Base-by-base conservation (phyloP, 1,140 invertebrate species). In the Cydia pomonella region DNA sequence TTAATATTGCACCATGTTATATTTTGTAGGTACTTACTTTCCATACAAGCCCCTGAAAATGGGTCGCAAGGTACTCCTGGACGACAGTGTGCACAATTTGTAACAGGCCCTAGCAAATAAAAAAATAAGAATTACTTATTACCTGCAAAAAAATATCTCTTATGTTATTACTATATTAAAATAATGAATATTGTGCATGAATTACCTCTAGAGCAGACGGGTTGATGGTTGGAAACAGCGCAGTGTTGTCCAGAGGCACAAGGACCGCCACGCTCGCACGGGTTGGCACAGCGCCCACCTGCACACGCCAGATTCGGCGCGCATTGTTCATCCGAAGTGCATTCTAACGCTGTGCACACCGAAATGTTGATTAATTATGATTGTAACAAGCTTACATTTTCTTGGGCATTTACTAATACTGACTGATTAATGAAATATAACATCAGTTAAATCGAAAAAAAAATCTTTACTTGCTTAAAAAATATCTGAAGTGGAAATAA, bases 271-370 rank as follows among this genome's bases (percentile, higher is more conserved):
- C 94, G 89, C 13, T 93, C 93, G 85, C 96, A 97, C 13, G 96
- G 96, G 88, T 97, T 97, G 47, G 95, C 93, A 82, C 97, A 98
- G 74, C 95, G 94, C 5, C 95, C 94, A 84, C 96, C 95, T 76
- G 97, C 93, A 85, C 97, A 98, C 53, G 97, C 95, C 89, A 97
- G 94, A 80, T 96, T 95, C 10, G 92, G 86, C 9, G 96, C 94
- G 87, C 97, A 98, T 75, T 98, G 97, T 92, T 95, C 94, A 94
- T 98, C 97, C 83, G 95, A 96, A 88, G 95, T 95, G 94, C 97
- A 98, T 94, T 97, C 96, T 94, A 95, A 95, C 92, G 97, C 97
- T 97, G 95, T 97, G 95, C 72, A 80, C 27, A 78, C 75, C 76
- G 73, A 75, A 71, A 59, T 21, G 9, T 12, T 59, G n/a, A 23